Percentiles rank a stretch among this genome's conserved stretches.
phyloP scores from a whole-genome alignment of 1,140 invertebrate species.

The Metaphire vulgaris region DNA sequence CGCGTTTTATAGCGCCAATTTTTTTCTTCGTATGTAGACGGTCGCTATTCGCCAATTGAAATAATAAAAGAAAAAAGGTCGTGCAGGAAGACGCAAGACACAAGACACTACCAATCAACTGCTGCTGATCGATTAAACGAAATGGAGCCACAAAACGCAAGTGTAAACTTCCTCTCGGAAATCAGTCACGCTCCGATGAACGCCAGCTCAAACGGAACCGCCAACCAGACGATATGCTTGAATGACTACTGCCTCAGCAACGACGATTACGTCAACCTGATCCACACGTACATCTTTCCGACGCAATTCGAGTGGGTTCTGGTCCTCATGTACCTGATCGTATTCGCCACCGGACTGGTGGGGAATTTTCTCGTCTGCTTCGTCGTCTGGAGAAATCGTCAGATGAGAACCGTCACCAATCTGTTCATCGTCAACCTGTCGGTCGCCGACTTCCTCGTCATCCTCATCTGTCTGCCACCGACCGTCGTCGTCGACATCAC shows the following conservation, averaged over 20 bases:
- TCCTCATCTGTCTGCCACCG: constrained; percentile 76
- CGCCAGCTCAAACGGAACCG: no score
- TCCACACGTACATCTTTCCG: constrained; percentile 42
- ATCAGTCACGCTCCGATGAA: no score
- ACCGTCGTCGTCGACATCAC: constrained; percentile 83
- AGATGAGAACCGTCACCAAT: constrained; percentile 85
- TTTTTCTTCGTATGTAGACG: no score
- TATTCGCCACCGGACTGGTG: constrained; percentile 69
- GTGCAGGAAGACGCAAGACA: no score
- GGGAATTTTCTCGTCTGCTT: constrained; percentile 81
- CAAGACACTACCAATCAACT: no score
- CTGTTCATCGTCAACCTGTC: constrained; percentile 90
- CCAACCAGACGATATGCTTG: constrained; percentile 47
- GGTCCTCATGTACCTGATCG: constrained; percentile 61
- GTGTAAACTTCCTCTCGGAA: no score
- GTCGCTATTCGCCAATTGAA: no score
- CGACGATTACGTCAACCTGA: constrained; percentile 61
- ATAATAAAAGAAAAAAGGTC: no score
- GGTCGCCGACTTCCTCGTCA: constrained; percentile 80
- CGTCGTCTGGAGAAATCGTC: constrained; percentile 74
- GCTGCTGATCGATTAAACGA: no score
- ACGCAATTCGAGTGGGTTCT: constrained; percentile 58
- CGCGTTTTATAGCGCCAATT: no score
- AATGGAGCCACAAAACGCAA: no score
- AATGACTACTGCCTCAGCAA: constrained; percentile 56